Conservation (phyloP, 2,888 invertebrate genomes). For the Epicampocera succincta region DNA sequence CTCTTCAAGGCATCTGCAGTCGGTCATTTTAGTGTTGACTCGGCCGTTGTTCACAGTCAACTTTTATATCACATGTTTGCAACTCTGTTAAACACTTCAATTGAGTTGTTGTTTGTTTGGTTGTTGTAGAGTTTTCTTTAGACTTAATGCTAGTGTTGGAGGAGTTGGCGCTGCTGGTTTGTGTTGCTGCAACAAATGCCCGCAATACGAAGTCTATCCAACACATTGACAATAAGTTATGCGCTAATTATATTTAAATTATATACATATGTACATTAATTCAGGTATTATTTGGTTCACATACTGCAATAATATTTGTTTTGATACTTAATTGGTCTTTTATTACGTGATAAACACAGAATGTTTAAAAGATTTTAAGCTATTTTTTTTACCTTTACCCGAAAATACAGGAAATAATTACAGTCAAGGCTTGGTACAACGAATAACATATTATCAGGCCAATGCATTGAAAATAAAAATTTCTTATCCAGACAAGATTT, state of each 20-base stretch:
- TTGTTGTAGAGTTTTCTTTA: conserved; percentile 4
- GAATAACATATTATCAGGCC: no score
- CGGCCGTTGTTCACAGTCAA: conserved; percentile 48
- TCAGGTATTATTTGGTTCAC: conserved; percentile 38
- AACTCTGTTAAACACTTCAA: neutral
- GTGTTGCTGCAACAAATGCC: neutral
- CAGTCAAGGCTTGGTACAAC: no score
- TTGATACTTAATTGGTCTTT: no score
- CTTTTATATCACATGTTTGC: conserved; percentile 33
- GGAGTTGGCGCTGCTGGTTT: conserved; percentile 2
- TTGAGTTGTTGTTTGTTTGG: conserved; percentile 4
- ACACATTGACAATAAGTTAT: conserved; percentile 63
- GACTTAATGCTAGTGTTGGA: neutral
- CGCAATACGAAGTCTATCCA: conserved; percentile 27
- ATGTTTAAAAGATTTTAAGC: no score
- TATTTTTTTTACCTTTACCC: no score
- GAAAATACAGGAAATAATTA: no score
- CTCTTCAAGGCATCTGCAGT: conserved; percentile 13
- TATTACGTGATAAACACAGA: no score
- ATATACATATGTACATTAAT: conserved; percentile 56
- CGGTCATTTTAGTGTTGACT: conserved; percentile 18
- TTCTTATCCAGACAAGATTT: no score
- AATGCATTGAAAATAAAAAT: no score
- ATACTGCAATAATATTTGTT: conserved; percentile 36
- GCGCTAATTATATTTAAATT: conserved; percentile 67